Evolutionary conservation across 2,888 invertebrate species (phyloP).

Genomic region (Platycheirus rosarum): DNA sequence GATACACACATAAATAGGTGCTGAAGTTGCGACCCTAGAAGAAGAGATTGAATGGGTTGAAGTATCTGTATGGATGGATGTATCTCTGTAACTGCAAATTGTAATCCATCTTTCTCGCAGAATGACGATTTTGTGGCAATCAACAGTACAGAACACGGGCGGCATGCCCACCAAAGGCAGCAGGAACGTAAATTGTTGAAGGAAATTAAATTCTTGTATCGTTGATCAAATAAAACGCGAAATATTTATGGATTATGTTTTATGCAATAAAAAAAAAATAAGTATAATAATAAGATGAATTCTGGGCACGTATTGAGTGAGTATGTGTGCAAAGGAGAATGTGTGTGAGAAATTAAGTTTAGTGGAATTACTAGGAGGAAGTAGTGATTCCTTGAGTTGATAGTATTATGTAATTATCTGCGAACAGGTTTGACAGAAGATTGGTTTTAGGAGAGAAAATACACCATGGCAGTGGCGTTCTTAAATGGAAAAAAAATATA

Average conservation of each 20-base stretch:
- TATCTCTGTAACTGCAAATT: conserved; percentile 33
- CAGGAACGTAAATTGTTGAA: conserved; percentile 65
- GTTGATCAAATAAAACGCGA: conserved; percentile 73
- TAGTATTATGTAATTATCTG: too few relatives aligned
- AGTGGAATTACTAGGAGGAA: conserved; percentile 37
- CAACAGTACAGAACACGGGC: conserved; percentile 53
- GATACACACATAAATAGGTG: conserved; percentile 12
- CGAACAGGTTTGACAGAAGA: too few relatives aligned
- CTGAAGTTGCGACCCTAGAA: too few relatives aligned
- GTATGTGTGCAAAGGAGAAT: neutral
- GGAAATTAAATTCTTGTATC: conserved; percentile 73
- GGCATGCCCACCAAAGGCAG: conserved; percentile 39
- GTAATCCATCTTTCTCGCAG: conserved; percentile 65
- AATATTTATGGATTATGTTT: conserved; percentile 72
- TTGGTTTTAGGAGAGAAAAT: too few relatives aligned
- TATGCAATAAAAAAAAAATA: conserved; percentile 35
- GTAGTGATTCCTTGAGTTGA: conserved; percentile 32
- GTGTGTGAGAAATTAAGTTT: conserved; percentile 38
- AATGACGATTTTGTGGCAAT: conserved; percentile 71
- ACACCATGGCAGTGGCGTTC: too few relatives aligned
- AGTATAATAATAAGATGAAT: conserved; percentile 14
- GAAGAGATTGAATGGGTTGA: neutral
- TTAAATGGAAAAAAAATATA: too few relatives aligned
- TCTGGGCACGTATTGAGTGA: conserved; percentile 2
- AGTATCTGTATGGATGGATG: neutral